Evolutionary conservation across 2,113 vertebrate genomes (phyloP).

Genomic region (Eurypyga helias): DNA sequence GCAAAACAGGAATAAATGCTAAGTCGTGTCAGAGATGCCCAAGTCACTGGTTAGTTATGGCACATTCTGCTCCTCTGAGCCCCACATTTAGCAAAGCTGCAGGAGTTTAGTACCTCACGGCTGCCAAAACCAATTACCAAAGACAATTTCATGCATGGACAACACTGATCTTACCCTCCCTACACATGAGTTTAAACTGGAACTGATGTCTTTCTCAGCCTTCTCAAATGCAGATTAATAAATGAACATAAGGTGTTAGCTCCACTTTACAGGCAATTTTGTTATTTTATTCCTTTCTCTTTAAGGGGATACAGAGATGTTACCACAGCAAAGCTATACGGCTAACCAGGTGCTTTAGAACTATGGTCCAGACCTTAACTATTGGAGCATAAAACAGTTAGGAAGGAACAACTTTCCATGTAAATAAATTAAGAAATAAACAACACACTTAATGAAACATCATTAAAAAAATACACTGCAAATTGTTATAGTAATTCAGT

Average conservation of each 20-base stretch:
- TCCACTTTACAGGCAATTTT: not conserved
- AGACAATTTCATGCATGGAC: constrained; percentile 64
- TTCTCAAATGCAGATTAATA: constrained; percentile 40
- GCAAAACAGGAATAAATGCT: constrained; percentile 62
- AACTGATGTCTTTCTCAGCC: constrained; percentile 21
- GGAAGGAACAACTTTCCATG: not conserved
- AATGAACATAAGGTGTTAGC: not conserved
- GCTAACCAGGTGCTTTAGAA: not conserved
- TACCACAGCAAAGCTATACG: not conserved
- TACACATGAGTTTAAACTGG: not conserved
- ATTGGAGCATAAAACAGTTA: not conserved
- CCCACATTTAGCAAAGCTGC: constrained; percentile 16
- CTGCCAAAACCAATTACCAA: constrained; percentile 60
- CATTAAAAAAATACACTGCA: not conserved
- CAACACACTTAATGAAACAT: not conserved
- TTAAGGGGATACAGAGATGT: not conserved
- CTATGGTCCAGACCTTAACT: not conserved
- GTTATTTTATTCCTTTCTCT: not conserved
- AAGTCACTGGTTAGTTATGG: constrained; percentile 53
- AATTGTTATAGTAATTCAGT: not conserved
- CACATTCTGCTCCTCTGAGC: not conserved
- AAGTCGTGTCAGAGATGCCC: constrained; percentile 31
- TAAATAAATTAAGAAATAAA: not conserved
- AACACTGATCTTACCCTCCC: constrained; percentile 16
- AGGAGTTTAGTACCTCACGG: constrained; percentile 15